A percentile compares a stretch with the other conserved stretches of the same genome.
Conservation (phyloP, 1,140 invertebrate genomes). For the Olivierus martensii region DNA sequence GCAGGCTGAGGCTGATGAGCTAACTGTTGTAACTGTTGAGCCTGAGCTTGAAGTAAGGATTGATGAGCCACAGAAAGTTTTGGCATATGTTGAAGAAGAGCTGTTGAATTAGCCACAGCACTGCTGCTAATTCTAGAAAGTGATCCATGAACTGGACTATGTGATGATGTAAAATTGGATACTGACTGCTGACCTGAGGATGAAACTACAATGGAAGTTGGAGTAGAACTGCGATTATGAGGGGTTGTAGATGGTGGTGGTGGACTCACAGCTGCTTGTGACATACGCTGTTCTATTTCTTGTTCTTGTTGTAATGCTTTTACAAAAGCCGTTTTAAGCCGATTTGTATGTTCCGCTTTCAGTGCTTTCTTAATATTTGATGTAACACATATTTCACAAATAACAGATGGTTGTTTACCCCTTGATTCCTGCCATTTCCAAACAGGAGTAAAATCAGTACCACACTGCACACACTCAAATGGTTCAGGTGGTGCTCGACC, state of each 20-base stretch:
- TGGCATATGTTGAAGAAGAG: background rate
- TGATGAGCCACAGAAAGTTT: conserved; percentile 15
- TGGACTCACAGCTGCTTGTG: conserved; percentile 26
- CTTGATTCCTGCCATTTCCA: conserved; percentile 84
- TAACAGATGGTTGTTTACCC: conserved; percentile 47
- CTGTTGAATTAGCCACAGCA: too few species aligned
- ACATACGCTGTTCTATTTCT: conserved; percentile 88
- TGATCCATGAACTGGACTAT: too few species aligned
- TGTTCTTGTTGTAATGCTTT: conserved; percentile 96
- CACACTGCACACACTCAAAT: conserved; percentile 88
- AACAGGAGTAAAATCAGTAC: conserved; percentile 93
- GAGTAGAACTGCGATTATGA: background rate
- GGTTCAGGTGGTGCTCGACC: conserved; percentile 40
- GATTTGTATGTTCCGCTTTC: conserved; percentile 93
- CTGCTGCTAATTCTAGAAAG: too few species aligned
- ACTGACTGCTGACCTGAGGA: too few species aligned
- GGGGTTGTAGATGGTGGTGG: conserved; percentile 5
- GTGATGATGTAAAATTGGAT: too few species aligned
- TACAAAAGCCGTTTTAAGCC: conserved; percentile 92
- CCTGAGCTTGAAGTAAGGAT: conserved; percentile 26
- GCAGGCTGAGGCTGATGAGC: conserved; percentile 15
- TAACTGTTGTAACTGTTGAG: conserved; percentile 27
- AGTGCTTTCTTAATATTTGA: conserved; percentile 96
- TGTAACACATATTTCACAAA: conserved; percentile 91
- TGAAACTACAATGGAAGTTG: too few species aligned